phyloP scores from a whole-genome alignment of 2,797 vertebrate genomes.

The Scyliorhinus canicula region DNA sequence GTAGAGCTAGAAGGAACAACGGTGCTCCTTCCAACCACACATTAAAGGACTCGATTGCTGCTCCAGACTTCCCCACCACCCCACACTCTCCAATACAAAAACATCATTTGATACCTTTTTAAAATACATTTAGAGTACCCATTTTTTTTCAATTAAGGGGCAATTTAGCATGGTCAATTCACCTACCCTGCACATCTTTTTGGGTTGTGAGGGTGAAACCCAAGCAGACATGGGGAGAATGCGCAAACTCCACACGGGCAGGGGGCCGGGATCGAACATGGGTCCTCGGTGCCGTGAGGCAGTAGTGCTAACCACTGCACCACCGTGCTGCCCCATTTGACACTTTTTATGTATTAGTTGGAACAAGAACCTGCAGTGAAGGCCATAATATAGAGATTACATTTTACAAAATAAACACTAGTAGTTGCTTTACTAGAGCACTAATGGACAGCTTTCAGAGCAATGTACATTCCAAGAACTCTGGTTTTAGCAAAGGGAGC shows the following conservation, averaged over 20 bases:
- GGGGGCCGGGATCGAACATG: no score
- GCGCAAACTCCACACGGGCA: no score
- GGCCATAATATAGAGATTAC: neutral
- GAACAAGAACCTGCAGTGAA: neutral
- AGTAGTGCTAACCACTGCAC: no score
- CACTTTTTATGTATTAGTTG: no score
- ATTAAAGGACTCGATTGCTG: neutral
- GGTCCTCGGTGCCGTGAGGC: no score
- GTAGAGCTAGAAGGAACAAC: neutral
- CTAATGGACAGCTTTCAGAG: neutral
- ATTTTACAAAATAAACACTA: neutral
- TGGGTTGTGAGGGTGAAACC: no score
- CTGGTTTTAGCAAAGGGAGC: neutral
- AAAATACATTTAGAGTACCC: no score
- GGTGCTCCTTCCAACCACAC: neutral
- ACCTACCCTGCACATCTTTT: no score
- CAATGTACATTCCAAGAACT: neutral
- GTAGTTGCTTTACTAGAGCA: neutral
- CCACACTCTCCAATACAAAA: neutral
- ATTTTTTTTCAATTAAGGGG: no score
- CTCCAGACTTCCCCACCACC: neutral
- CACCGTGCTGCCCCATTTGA: no score
- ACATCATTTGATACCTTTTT: neutral
- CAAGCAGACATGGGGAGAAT: no score
- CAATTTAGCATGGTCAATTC: no score